Evolutionary conservation across 2,888 invertebrate genomes (phyloP).

Genomic region (Pandemis heparana): DNA sequence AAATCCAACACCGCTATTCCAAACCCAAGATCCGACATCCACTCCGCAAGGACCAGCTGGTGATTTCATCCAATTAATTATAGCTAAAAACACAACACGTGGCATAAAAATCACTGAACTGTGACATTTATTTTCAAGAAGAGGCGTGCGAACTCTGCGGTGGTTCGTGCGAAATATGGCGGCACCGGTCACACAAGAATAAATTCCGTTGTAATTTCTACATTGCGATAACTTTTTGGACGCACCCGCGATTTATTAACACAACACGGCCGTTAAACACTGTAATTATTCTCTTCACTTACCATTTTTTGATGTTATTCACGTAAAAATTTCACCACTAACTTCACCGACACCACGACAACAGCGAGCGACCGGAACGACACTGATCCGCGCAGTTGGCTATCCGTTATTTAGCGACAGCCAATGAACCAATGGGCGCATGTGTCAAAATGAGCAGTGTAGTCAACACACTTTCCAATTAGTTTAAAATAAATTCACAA

Average conservation of each 20-base stretch:
- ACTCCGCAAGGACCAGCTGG: slow-evolving; percentile 50
- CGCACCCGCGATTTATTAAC: slow-evolving; percentile 59
- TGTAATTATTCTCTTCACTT: slow-evolving; percentile 77
- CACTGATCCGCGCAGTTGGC: slow-evolving; percentile 82
- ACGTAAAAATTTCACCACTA: slow-evolving; percentile 84
- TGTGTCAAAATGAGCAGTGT: slow-evolving; percentile 75
- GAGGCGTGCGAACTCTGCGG: slow-evolving; percentile 81
- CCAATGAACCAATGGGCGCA: slow-evolving; percentile 85
- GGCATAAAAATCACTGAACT: slow-evolving; percentile 83
- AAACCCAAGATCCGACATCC: slow-evolving; percentile 52
- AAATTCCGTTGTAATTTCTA: slow-evolving; percentile 66
- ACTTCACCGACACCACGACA: slow-evolving; percentile 83
- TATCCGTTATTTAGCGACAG: slow-evolving; percentile 66
- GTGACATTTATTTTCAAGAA: slow-evolving; percentile 79
- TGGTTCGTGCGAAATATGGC: slow-evolving; percentile 84
- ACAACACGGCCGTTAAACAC: slow-evolving; percentile 69
- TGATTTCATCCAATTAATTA: slow-evolving; percentile 49
- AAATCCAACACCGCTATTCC: slow-evolving; percentile 79
- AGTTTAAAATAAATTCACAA: slow-evolving; percentile 36
- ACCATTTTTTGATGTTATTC: slow-evolving; percentile 85
- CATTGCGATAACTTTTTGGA: slow-evolving; percentile 55
- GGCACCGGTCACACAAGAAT: slow-evolving; percentile 79
- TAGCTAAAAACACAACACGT: slow-evolving; percentile 76
- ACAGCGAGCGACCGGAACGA: slow-evolving; percentile 84
- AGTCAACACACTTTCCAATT: slow-evolving; percentile 65